Evolutionary conservation across 2,797 vertebrate genomes (phyloP), one percentile per base, ranked within the genome.

Genomic region (Myotis daubentonii): DNA sequence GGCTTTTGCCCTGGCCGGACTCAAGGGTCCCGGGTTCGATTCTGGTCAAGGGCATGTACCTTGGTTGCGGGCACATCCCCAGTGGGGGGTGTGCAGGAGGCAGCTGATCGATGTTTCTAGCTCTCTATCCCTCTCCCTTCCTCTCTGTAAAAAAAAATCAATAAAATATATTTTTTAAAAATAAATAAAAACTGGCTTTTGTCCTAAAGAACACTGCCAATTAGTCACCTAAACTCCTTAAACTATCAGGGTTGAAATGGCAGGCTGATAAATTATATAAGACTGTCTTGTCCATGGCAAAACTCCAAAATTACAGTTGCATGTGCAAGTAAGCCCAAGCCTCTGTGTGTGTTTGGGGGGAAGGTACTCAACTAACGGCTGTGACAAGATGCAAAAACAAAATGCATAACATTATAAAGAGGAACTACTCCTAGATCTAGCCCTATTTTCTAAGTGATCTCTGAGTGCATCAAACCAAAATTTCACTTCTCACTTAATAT

Each of bases 381-480:
- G 6, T 33, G 44, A 55, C 36, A 66, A 88, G 51, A 96, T 25
- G 76, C 22, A 85, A 85, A 85, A 87, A 49, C 2, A 90, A 91
- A 94, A 92, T 11, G 44, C 7, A 62, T 41, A 79, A 80, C 44
- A 30, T 81, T 94, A 33, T 70, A 76, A 78, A 90, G 57, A 60
- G 68, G 55, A 86, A 8, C 22, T 8, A 1, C 9, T 68, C 44
- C 44, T 44, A 44, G 44, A 44, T 44, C 44, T 44, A 88, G 38
- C 16, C 12, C 3, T 85, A 51, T 78, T 92, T 94, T 83, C 86
- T 91, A 96, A 88, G 53, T 87, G n/a, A 68, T 70, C 89, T 47
- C 25, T 20, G n/a, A 85, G 41, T 44, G 9, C 4, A 68, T 22
- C 44, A 62, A 84, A 79, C 55, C 55, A 70, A 90, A 88, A 83